phyloP scores from a whole-genome alignment of 2,797 vertebrate species.

The Microctenopoma lineatum region DNA sequence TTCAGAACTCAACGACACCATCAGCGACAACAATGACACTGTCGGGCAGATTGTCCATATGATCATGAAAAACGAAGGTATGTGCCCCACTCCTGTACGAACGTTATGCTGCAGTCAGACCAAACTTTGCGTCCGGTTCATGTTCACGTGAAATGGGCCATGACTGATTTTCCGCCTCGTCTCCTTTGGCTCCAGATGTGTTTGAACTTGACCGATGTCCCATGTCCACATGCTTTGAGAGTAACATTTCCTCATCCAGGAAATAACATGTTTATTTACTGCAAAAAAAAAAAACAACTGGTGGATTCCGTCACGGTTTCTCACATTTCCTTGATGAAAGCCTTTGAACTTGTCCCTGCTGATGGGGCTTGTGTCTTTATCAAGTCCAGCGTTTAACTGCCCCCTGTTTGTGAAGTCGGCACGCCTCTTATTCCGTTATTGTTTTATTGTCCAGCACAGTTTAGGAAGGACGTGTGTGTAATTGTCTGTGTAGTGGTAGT shows the following conservation, averaged over 20 bases:
- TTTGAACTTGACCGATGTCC: background rate
- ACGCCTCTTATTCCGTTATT: background rate
- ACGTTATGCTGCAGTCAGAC: background rate
- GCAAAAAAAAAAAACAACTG: too few species aligned
- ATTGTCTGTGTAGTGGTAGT: background rate
- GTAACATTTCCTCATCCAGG: too few species aligned
- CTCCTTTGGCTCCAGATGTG: background rate
- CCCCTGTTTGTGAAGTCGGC: background rate
- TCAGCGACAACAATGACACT: constrained; percentile 91
- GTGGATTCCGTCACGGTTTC: background rate
- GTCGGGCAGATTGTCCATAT: constrained; percentile 93
- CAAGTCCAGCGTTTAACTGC: background rate
- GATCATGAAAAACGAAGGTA: constrained; percentile 99
- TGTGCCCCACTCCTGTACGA: background rate
- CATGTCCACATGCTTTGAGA: background rate
- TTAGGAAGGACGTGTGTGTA: constrained; percentile 23
- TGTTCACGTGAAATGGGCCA: background rate
- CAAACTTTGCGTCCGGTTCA: background rate
- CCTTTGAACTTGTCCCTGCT: background rate
- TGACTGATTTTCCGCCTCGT: background rate
- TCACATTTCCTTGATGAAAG: background rate
- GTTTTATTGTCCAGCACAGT: background rate
- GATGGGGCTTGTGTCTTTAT: too few species aligned
- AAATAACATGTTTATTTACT: background rate
- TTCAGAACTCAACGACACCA: constrained; percentile 90